These are phyloP conservation scores for Rhynchonycteris naso DNA, from an alignment of 2,797 vertebrate species.

Conservation along the genomic window DNA sequence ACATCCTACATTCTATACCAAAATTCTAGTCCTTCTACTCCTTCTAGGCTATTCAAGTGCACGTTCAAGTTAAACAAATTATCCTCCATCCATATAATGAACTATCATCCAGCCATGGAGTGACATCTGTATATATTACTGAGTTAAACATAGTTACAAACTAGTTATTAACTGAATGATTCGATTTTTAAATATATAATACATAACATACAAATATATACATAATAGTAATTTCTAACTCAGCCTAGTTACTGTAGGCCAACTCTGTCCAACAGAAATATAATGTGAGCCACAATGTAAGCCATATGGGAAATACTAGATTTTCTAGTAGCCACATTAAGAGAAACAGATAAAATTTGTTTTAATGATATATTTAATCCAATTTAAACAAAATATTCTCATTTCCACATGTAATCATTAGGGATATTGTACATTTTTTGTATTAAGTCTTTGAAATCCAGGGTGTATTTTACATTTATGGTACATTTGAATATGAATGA, in stretches of 20 bases:
- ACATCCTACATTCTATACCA: neutral
- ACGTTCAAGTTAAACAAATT: neutral
- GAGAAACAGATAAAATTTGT: conserved; percentile 46
- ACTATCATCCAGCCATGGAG: neutral
- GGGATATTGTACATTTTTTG: neutral
- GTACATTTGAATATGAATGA: neutral
- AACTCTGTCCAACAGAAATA: neutral
- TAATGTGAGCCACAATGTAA: neutral
- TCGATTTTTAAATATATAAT: conserved; percentile 35
- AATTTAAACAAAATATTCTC: conserved; percentile 31
- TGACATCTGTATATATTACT: neutral
- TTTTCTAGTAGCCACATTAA: conserved; percentile 48
- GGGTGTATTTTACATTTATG: neutral
- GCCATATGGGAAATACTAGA: neutral
- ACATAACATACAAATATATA: conserved; percentile 10
- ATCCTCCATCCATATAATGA: neutral
- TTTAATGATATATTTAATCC: neutral
- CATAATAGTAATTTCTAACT: neutral
- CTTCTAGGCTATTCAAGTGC: neutral
- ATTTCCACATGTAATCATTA: neutral
- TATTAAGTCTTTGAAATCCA: neutral
- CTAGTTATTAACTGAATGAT: neutral
- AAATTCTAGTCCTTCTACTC: neutral
- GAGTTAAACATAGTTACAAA: neutral
- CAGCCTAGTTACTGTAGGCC: neutral